Evolutionary conservation across 2,797 vertebrate species (phyloP).

Genomic region (Kryptolebias ocellatus): DNA sequence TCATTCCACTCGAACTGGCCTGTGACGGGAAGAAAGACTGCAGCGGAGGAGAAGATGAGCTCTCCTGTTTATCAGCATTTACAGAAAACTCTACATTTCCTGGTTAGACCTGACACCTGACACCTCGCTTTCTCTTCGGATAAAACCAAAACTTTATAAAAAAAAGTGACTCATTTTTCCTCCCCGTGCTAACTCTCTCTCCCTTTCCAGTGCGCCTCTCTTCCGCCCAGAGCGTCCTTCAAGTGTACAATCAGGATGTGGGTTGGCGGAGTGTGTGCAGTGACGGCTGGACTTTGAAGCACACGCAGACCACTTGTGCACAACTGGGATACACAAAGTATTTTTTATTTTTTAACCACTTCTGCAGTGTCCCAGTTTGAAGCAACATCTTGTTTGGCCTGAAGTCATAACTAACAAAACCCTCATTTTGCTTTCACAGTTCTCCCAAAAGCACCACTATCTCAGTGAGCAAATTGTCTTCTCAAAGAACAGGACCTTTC

Average conservation of each 20-base stretch:
- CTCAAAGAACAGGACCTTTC: slow-evolving; percentile 61
- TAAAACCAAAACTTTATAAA: slow-evolving; percentile 3
- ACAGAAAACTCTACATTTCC: slow-evolving; percentile 73
- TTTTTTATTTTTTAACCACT: slow-evolving; percentile 24
- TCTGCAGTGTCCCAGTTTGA: not conserved
- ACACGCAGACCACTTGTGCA: slow-evolving; percentile 83
- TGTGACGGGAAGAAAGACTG: slow-evolving; percentile 88
- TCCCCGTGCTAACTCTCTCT: not conserved
- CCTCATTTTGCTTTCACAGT: slow-evolving; percentile 43
- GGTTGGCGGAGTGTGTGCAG: slow-evolving; percentile 87
- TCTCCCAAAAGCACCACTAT: slow-evolving; percentile 46
- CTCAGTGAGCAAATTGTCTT: slow-evolving; percentile 31
- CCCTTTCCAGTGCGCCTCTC: slow-evolving; percentile 83
- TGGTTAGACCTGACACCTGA: slow-evolving; percentile 60
- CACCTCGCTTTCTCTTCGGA: slow-evolving; percentile 4
- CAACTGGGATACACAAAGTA: slow-evolving; percentile 90
- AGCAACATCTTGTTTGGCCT: not conserved
- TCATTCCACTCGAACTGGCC: slow-evolving; percentile 80
- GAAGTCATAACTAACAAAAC: slow-evolving; percentile 2
- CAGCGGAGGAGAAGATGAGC: slow-evolving; percentile 85
- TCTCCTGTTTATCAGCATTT: slow-evolving; percentile 74
- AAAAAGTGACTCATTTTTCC: not conserved
- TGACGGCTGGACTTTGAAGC: slow-evolving; percentile 79
- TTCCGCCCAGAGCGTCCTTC: slow-evolving; percentile 80
- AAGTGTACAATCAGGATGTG: slow-evolving; percentile 74